phyloP scores from a whole-genome alignment of 2,888 invertebrate genomes.

The Phengaris arion region DNA sequence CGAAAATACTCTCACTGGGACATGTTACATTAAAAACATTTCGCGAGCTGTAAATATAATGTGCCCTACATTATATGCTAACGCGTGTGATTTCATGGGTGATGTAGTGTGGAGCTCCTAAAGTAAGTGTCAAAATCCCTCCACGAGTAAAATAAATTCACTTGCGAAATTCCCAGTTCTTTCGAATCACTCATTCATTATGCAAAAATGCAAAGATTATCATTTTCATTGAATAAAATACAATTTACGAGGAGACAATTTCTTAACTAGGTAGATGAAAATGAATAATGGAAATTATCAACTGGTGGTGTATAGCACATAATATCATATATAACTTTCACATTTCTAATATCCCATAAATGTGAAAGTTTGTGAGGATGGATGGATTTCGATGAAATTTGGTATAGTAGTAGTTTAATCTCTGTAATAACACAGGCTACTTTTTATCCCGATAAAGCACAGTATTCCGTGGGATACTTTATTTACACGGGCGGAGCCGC shows the following conservation, averaged over 20 bases:
- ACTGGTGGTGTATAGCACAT: too few relatives aligned
- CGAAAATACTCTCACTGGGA: neutral
- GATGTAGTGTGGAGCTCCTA: neutral
- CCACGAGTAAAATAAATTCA: conserved; percentile 21
- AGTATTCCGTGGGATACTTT: too few relatives aligned
- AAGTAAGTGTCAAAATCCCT: conserved; percentile 28
- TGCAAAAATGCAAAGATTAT: conserved; percentile 25
- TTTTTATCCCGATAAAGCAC: too few relatives aligned
- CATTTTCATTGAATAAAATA: conserved; percentile 25
- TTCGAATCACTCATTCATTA: conserved; percentile 18
- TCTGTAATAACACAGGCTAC: too few relatives aligned
- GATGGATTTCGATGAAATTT: too few relatives aligned
- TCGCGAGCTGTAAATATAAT: neutral
- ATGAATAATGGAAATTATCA: neutral
- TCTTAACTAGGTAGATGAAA: conserved; percentile 11
- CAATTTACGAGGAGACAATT: conserved; percentile 17
- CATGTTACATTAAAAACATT: neutral
- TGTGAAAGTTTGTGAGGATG: too few relatives aligned
- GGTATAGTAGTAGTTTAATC: too few relatives aligned
- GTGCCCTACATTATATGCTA: too few relatives aligned
- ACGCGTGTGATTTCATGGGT: neutral
- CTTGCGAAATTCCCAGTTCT: conserved; percentile 7
- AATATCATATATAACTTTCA: too few relatives aligned
- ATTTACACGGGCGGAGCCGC: too few relatives aligned
- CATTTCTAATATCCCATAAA: too few relatives aligned